Evolutionary conservation across 35 echinoderm and acorn worm genomes (phyloP).

Genomic region (Eucidaris tribuloides): DNA sequence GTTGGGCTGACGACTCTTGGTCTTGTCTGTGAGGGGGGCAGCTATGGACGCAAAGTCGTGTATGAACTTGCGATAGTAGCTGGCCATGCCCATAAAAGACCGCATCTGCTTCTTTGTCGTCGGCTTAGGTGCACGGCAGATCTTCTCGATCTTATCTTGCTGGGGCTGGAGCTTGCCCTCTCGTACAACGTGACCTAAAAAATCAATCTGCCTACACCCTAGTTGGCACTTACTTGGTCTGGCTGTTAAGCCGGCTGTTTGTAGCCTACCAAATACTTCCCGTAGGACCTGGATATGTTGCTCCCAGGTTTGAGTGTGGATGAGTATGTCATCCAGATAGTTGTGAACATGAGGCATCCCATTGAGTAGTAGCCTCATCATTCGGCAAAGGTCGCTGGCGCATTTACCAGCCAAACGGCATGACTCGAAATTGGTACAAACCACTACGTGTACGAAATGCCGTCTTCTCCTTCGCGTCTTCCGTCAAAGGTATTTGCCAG

Average conservation of each 20-base stretch:
- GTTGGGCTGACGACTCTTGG: conserved; percentile 25
- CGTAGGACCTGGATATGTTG: neutral
- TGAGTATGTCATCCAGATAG: conserved; percentile 38
- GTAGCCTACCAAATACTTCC: neutral
- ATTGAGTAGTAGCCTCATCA: conserved; percentile 2
- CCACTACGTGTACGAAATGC: conserved; percentile 50
- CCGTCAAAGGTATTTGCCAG: conserved; percentile 47
- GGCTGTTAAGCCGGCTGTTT: conserved; percentile 16
- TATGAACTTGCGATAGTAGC: conserved; percentile 36
- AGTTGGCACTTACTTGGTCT: conserved; percentile 33
- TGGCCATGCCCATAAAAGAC: conserved; percentile 3
- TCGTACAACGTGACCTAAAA: conserved; percentile 25
- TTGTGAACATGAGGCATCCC: conserved; percentile 19
- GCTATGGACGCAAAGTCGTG: conserved; percentile 20
- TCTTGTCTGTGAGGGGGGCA: conserved; percentile 10
- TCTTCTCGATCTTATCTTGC: conserved; percentile 7
- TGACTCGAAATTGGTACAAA: conserved; percentile 45
- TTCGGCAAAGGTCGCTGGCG: conserved; percentile 53
- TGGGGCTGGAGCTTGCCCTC: neutral
- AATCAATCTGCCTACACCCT: conserved; percentile 13
- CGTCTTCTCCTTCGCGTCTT: conserved; percentile 23
- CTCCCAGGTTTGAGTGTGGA: conserved; percentile 23
- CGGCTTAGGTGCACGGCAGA: neutral
- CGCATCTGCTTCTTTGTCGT: neutral
- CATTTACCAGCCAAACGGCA: conserved; percentile 86